These are phyloP conservation scores for Hesperophylax magnus DNA, from an alignment of 1,140 invertebrate genomes.

Conservation along the genomic window DNA sequence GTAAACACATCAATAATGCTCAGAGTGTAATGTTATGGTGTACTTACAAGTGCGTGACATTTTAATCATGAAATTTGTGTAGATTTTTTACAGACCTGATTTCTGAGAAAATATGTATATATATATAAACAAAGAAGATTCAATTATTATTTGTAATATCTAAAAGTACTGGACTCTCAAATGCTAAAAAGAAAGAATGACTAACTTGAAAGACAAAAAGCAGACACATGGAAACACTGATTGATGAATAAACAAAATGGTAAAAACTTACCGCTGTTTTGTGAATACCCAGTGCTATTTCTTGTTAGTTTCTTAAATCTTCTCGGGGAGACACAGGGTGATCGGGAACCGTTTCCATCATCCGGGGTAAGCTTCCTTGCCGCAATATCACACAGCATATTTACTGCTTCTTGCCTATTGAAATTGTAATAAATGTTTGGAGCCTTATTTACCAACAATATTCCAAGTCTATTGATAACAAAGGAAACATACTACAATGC, in stretches of 20 bases:
- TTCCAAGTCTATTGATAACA: no score
- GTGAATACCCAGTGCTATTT: conserved; percentile 69
- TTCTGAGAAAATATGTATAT: conserved; percentile 54
- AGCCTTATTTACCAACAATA: no score
- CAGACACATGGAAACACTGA: conserved; percentile 46
- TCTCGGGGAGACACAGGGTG: conserved; percentile 75
- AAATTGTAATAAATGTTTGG: no score
- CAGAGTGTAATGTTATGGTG: conserved; percentile 18
- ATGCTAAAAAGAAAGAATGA: conserved; percentile 42
- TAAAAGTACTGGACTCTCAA: conserved; percentile 39
- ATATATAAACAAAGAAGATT: conserved; percentile 41
- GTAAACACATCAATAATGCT: no score
- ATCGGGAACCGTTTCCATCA: conserved; percentile 72
- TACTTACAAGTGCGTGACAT: conserved; percentile 16
- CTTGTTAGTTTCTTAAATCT: conserved; percentile 70
- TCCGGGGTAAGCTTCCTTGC: conserved; percentile 79
- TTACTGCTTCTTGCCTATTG: conserved; percentile 84
- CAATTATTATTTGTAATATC: conserved; percentile 22
- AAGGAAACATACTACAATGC: no score
- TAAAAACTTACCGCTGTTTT: conserved; percentile 64
- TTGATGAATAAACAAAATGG: conserved; percentile 25
- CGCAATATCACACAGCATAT: conserved; percentile 86
- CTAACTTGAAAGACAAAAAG: conserved; percentile 46
- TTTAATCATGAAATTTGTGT: conserved; percentile 20
- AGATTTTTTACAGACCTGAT: conserved; percentile 53